Conservation (phyloP, 2,797 vertebrate species). For the Falco rusticolus region DNA sequence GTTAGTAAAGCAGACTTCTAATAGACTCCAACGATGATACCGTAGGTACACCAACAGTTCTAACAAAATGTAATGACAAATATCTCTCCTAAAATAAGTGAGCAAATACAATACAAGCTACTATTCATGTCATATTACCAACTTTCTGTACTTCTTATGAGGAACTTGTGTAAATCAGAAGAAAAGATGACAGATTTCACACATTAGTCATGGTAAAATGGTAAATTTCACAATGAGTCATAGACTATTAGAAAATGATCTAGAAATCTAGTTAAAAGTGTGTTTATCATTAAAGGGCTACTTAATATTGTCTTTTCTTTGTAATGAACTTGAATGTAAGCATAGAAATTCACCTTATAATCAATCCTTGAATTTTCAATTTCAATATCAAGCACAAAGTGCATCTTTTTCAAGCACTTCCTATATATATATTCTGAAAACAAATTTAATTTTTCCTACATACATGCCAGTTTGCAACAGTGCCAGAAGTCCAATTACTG, state of each 20-base stretch:
- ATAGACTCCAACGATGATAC: background rate
- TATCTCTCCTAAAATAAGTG: background rate
- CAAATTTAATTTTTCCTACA: background rate
- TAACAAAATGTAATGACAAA: background rate
- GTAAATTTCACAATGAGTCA: slow-evolving; percentile 52
- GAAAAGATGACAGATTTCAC: slow-evolving; percentile 47
- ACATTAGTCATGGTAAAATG: slow-evolving; percentile 47
- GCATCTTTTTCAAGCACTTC: background rate
- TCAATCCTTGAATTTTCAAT: background rate
- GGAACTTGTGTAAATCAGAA: background rate
- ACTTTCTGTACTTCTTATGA: background rate
- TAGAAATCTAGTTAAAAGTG: background rate
- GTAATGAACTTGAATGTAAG: background rate
- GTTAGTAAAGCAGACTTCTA: background rate
- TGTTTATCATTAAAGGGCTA: background rate
- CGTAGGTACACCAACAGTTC: background rate
- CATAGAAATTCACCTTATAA: background rate
- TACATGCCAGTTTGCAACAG: background rate
- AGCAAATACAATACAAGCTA: background rate
- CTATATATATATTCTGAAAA: background rate
- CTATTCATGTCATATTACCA: background rate
- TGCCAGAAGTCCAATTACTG: background rate
- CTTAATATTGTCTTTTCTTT: background rate
- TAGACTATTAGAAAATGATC: slow-evolving; percentile 23
- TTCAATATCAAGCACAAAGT: background rate